Conservation (phyloP, 1,140 invertebrate species). For the Probaryconus sp. region DNA sequence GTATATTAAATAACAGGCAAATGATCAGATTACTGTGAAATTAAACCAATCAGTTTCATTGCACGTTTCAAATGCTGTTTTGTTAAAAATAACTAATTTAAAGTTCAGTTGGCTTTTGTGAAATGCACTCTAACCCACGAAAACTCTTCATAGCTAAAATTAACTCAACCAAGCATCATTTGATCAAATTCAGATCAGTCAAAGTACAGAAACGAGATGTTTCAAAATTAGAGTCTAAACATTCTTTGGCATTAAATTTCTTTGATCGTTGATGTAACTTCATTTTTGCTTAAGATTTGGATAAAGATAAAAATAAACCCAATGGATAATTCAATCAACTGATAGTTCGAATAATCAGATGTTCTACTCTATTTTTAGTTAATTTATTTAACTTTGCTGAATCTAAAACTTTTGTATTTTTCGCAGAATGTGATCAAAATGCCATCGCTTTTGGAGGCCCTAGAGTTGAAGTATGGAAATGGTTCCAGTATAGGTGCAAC, state of each 20-base stretch:
- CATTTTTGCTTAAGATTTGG: too few species aligned
- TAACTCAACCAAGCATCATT: constrained; percentile 26
- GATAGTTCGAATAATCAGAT: too few species aligned
- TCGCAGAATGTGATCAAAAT: constrained; percentile 80
- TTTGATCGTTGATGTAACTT: too few species aligned
- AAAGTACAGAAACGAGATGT: constrained; percentile 9
- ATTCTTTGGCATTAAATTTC: too few species aligned
- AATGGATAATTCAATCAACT: too few species aligned
- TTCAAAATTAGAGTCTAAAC: constrained; percentile 1
- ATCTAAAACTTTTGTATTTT: constrained; percentile 13
- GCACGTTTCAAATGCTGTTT: constrained; percentile 11
- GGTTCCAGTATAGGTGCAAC: constrained; percentile 69
- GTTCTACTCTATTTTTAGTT: too few species aligned
- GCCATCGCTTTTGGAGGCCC: constrained; percentile 90
- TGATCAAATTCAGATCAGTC: constrained; percentile 35
- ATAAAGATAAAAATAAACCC: too few species aligned
- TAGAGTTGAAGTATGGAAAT: constrained; percentile 90
- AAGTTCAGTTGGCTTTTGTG: constrained; percentile 22
- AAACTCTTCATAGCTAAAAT: constrained; percentile 33
- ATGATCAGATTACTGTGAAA: neutral
- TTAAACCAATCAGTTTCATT: too few species aligned
- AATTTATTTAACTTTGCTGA: too few species aligned
- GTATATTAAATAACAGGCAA: constrained; percentile 1
- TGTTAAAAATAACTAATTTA: constrained; percentile 36
- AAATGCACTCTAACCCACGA: constrained; percentile 23